Base-by-base conservation (phyloP, 2,113 vertebrate species). In the Lathamus discolor region DNA sequence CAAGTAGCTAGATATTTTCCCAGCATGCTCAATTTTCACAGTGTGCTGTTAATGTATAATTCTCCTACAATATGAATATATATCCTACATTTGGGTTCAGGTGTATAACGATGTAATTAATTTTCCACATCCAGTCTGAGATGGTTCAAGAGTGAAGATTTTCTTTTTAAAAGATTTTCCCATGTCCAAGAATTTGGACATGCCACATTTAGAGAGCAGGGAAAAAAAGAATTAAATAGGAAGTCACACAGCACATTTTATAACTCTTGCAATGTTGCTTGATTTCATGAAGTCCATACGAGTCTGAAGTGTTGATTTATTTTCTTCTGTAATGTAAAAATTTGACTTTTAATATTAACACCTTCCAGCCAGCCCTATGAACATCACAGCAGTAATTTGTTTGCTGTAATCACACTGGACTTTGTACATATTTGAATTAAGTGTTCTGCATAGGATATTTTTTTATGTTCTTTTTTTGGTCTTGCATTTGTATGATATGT, bases 321-420 rank as follows among this genome's bases (percentile, higher is more conserved):
- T 95, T 95, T 49, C 69, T 90, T 95, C 86, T 91, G n/a, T 41
- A 72, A 27, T 80, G 52, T 92, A 93, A 92, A 94, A 83, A 88
- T 82, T 83, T 74, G 55, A 75, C 76, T 93, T 93, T 63, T 85
- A 43, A 84, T 91, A 91, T 83, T 77, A 86, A 68, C 80, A 81
- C 44, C 11, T 91, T 86, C 64, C 61, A 77, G 69, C 55, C 63
- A 90, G 55, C 17, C 17, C 17, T 77, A 43, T 52, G 62, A 77
- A 46, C 37, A 80, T 52, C 59, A 49, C 11, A 91, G 39, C 74
- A 73, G 57, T 79, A 39, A 52, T 78, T 88, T 70, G 59, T 74
- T 43, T 79, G 51, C 72, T 72, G 20, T 83, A 91, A 70, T 93
- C 79, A 83, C 49, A 74, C 64, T 85, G 35, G 29, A 43, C 43